Conservation (phyloP, 2,888 invertebrate species). For the Eudasyphora cyanicolor region DNA sequence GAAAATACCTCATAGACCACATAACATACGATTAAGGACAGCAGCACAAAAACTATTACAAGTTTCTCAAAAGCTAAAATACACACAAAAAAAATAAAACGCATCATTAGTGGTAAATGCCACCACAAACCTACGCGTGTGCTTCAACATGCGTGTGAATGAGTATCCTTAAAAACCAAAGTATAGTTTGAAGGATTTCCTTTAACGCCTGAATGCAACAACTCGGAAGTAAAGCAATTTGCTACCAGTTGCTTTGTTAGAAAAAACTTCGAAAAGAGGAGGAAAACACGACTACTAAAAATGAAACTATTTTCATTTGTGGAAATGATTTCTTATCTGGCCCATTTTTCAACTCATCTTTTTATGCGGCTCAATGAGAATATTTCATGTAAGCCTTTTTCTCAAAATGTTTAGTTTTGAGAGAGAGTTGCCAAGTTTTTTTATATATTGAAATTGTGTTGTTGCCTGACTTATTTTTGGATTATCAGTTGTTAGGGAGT, state of each 20-base stretch:
- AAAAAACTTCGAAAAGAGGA: background rate
- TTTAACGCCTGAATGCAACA: background rate
- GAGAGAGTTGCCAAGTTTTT: background rate
- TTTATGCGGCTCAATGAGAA: background rate
- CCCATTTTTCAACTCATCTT: background rate
- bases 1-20: background rate
- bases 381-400: background rate
- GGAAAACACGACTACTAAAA: background rate
- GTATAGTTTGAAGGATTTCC: constrained; percentile 6
- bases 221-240: background rate
- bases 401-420: background rate
- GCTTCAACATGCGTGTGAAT: background rate
- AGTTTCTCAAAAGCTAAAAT: background rate
- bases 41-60: background rate
- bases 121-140: background rate
- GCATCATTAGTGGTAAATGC: constrained; percentile 26
- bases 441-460: too few species aligned
- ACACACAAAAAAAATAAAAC: background rate
- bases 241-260: constrained; percentile 22
- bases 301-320: constrained; percentile 19
- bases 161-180: background rate
- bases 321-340: background rate
- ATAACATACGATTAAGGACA: background rate
- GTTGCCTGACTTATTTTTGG: too few species aligned
- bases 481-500: too few species aligned